Evolutionary conservation across 2,113 vertebrate species (phyloP).

Genomic region (Hippoglossus stenolepis): DNA sequence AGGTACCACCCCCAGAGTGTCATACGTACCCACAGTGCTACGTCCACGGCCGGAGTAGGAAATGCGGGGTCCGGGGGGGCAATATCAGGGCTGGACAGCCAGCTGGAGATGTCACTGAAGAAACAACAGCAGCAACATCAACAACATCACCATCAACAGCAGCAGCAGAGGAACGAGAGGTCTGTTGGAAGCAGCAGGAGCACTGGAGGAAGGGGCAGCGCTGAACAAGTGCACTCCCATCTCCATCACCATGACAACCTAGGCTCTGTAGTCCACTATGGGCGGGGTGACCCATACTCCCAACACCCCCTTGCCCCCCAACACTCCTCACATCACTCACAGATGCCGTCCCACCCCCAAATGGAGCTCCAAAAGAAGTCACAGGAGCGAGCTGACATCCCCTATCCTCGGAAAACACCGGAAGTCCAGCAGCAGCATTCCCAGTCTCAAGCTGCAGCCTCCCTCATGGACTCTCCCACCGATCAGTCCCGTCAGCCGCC

Average conservation of each 20-base stretch:
- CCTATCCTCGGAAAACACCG: conserved; percentile 84
- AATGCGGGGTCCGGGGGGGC: conserved; percentile 75
- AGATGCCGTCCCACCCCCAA: conserved; percentile 79
- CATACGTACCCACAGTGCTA: conserved; percentile 91
- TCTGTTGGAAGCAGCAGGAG: conserved; percentile 83
- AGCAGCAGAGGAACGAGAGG: conserved; percentile 83
- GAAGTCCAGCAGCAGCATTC: conserved; percentile 82
- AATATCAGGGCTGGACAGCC: conserved; percentile 85
- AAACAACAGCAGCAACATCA: conserved; percentile 85
- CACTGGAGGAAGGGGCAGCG: conserved; percentile 84
- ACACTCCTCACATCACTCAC: conserved; percentile 78
- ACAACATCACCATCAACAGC: conserved; percentile 73
- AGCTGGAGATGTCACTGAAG: conserved; percentile 90
- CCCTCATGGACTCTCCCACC: conserved; percentile 86
- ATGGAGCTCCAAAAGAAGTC: conserved; percentile 85
- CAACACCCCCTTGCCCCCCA: conserved; percentile 81
- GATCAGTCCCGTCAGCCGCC: conserved; percentile 84
- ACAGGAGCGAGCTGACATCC: conserved; percentile 83
- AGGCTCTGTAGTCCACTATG: conserved; percentile 92
- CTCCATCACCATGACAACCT: conserved; percentile 86
- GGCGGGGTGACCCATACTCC: conserved; percentile 83
- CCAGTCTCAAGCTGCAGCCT: conserved; percentile 79
- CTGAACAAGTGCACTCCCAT: conserved; percentile 82
- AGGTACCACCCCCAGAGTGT: conserved; percentile 94
- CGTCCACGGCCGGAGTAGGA: conserved; percentile 75